Conservation (phyloP, 2,113 vertebrate genomes). For the Larimichthys crocea region DNA sequence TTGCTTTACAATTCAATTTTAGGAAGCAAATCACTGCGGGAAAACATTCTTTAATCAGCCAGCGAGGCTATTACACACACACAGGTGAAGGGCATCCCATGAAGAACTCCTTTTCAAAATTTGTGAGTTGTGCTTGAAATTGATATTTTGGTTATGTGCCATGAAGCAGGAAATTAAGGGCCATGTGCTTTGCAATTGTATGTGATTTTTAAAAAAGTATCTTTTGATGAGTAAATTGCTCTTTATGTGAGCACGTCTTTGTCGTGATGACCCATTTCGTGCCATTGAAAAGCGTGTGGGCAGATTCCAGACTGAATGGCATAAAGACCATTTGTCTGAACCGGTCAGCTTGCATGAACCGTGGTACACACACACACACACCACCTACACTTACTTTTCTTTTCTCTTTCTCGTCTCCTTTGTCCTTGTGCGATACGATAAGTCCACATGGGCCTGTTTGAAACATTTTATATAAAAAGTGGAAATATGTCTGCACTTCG, state of each 20-base stretch:
- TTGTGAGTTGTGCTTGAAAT: not conserved
- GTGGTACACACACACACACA: not conserved
- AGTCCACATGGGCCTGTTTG: conserved; percentile 21
- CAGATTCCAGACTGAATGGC: not conserved
- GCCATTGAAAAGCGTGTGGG: not conserved
- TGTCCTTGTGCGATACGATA: not conserved
- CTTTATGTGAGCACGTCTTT: not conserved
- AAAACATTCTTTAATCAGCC: not conserved
- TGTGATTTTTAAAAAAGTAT: not conserved
- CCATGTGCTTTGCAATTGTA: not conserved
- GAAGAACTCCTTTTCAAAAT: not conserved
- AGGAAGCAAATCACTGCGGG: not conserved
- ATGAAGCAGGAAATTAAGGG: not conserved
- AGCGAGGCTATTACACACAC: not conserved
- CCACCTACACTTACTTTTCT: not conserved
- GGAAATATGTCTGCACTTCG: conserved; percentile 19
- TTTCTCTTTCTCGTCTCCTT: not conserved
- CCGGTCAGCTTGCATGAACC: not conserved
- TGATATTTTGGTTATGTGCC: not conserved
- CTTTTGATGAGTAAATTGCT: not conserved
- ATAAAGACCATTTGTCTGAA: not conserved
- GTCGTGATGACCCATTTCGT: not conserved
- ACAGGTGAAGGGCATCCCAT: not conserved
- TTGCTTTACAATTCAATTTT: conserved; percentile 1
- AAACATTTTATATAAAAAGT: conserved; percentile 12